phyloP scores from a whole-genome alignment of 2,888 invertebrate species.

The Belgica antarctica region DNA sequence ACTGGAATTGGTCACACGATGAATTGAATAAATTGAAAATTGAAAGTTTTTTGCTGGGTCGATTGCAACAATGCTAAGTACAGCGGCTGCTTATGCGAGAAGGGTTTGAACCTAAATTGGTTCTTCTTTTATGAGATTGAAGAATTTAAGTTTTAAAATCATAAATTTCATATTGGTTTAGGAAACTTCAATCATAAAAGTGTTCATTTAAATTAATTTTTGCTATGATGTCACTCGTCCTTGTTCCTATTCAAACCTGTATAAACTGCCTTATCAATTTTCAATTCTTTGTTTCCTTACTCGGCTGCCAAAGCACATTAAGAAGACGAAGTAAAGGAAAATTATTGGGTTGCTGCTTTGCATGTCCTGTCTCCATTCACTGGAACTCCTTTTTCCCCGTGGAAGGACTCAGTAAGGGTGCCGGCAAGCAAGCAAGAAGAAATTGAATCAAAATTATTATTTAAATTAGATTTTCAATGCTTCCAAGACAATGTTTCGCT shows the following conservation, averaged over 20 bases:
- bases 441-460: conserved; percentile 13
- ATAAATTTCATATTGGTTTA: too few species aligned
- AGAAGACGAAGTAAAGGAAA: too few species aligned
- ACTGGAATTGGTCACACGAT: background rate
- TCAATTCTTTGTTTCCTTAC: too few species aligned
- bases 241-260: too few species aligned
- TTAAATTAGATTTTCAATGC: conserved; percentile 32
- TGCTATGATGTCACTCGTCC: too few species aligned
- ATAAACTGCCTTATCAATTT: too few species aligned
- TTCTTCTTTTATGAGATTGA: too few species aligned
- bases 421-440: background rate
- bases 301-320: conserved; percentile 14
- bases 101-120: too few species aligned
- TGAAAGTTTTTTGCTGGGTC: background rate
- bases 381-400: too few species aligned
- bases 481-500: conserved; percentile 27
- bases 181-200: too few species aligned
- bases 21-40: conserved; percentile 15
- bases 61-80: conserved; percentile 21
- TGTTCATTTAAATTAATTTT: too few species aligned
- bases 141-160: too few species aligned
- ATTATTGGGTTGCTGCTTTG: conserved; percentile 22
- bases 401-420: conserved; percentile 16
- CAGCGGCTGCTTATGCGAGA: background rate
- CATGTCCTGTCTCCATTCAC: conserved; percentile 26